Evolutionary conservation across 2,888 invertebrate species (phyloP), one percentile per base, ranked within the genome.

Genomic region (Tetanocera ferruginea): DNA sequence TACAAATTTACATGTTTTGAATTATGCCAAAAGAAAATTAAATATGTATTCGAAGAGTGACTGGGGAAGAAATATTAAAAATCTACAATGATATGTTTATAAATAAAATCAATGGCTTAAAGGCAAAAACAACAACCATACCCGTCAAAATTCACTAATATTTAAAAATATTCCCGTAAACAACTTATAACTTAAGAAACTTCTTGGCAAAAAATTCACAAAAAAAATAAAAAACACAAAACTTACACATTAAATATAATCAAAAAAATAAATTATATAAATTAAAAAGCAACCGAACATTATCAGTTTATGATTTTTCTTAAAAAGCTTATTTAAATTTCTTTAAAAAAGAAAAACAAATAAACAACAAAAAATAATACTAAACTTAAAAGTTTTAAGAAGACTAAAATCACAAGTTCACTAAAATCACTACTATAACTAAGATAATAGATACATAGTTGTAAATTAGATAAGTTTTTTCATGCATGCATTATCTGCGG

Each of bases 321-420:
- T n/a, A 1, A 37, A 6, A 37, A 8, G 37, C 8, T 37, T 43
- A 11, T 43, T 43, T 11, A 43, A 43, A 37, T 37, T 37, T n/a
- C n/a, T n/a, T n/a, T 37, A 37, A 37, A 37, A 55, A 55, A 23
- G n/a, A 8, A 8, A 55, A 55, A n/a, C n/a, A n/a, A 19, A 55
- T 25, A 19, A 55, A n/a, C 52, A 52, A 31, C n/a, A n/a, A 31
- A 31, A 4, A 31, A 3, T 11, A 43, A 43, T 60, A 3, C 14
- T 60, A 60, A 28, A 28, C 8, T 60, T 4, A 23, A 60, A 25
- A 2, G 8, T 55, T 62, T 19, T 64, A 37, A 72, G 25, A 55
- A 60, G 62, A n/a, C 62, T 60, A 49, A 73, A 62, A 73, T 73
- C 73, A 73, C 73, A 73, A 49, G 37, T 43, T 73, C 17, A 43